phyloP scores from a whole-genome alignment of 1,140 invertebrate genomes.

The Cotesia glomerata region DNA sequence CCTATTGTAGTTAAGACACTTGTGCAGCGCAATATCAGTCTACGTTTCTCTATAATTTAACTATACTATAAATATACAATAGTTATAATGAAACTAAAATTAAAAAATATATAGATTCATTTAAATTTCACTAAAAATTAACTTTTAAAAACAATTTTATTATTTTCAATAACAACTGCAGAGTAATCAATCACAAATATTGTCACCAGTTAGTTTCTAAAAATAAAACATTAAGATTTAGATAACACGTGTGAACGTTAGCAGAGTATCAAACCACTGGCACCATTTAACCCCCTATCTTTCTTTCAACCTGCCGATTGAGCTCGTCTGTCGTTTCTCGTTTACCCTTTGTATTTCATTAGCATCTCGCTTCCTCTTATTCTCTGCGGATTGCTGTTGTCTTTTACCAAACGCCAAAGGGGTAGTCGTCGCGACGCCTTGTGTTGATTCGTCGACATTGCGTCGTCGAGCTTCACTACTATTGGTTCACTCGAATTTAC shows the following conservation, averaged over 20 bases:
- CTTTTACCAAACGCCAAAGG: background rate
- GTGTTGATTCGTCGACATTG: conserved; percentile 24
- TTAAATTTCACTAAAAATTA: too few species aligned
- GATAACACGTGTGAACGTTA: conserved; percentile 32
- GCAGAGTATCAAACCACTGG: conserved; percentile 34
- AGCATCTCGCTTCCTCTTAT: background rate
- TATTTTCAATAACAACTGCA: too few species aligned
- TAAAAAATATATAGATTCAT: too few species aligned
- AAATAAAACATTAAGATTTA: background rate
- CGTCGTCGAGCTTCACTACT: conserved; percentile 10
- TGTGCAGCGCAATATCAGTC: too few species aligned
- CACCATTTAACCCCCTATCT: conserved; percentile 40
- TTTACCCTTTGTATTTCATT: conserved; percentile 7
- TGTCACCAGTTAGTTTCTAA: too few species aligned
- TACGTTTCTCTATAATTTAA: too few species aligned
- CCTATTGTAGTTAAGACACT: too few species aligned
- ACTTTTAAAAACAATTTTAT: too few species aligned
- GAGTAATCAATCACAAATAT: too few species aligned
- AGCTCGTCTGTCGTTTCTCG: conserved; percentile 18
- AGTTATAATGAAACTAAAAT: too few species aligned
- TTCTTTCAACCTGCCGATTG: conserved; percentile 38
- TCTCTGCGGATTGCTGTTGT: background rate
- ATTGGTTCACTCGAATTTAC: conserved; percentile 24
- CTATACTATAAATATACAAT: too few species aligned
- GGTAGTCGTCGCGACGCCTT: conserved; percentile 25